A percentile compares a stretch with the other conserved stretches of the same genome.
Conservation (phyloP, 2,113 vertebrate genomes). For the Sisor rabdophorus region DNA sequence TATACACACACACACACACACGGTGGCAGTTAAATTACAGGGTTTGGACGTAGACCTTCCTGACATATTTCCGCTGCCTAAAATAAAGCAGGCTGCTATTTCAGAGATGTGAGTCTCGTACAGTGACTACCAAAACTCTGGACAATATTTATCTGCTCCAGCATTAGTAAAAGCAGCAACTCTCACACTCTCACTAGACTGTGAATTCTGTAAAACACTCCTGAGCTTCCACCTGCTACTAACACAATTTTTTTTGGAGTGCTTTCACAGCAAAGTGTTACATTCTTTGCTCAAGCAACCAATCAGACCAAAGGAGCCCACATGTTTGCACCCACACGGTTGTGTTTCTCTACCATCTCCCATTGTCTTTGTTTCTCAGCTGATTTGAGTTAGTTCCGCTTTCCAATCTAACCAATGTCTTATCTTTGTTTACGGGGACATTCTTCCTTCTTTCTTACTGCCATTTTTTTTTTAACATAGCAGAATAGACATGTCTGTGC, state of each 20-base stretch:
- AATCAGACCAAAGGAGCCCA: constrained; percentile 23
- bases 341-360: constrained; percentile 6
- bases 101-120: constrained; percentile 23
- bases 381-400: not conserved
- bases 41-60: constrained; percentile 35
- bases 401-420: not conserved
- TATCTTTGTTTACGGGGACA: not conserved
- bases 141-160: constrained; percentile 1
- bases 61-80: constrained; percentile 32
- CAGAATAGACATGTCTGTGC: not conserved
- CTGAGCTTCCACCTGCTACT: not conserved
- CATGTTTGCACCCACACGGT: constrained; percentile 21
- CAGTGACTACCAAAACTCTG: constrained; percentile 19
- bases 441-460: not conserved
- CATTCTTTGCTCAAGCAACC: constrained; percentile 22
- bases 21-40: constrained; percentile 55
- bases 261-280: constrained; percentile 8
- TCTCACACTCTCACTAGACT: not conserved
- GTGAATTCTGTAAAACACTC: constrained; percentile 9
- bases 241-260: constrained; percentile 13
- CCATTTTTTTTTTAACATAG: not conserved
- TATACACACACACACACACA: constrained; percentile 6
- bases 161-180: constrained; percentile 1
- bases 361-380: not conserved
- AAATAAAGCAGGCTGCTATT: constrained; percentile 44